Evolutionary conservation across 37 sponge, comb jelly and placozoan species (phyloP).

Genomic region (Ephydatia muelleri): DNA sequence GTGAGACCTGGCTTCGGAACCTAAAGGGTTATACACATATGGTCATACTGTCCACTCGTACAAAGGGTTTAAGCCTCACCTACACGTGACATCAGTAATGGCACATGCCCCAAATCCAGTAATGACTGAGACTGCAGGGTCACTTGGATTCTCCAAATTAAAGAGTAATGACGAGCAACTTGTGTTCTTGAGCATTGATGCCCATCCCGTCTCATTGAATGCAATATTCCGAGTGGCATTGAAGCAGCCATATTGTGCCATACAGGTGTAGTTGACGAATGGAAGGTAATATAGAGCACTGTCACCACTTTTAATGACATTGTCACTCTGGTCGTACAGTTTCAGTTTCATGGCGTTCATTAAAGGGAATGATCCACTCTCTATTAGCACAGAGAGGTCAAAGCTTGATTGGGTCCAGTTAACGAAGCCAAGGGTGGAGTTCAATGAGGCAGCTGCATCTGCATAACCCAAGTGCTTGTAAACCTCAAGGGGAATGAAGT

Average conservation of each 20-base stretch:
- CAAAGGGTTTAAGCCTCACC: not conserved
- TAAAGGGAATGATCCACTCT: slow-evolving; percentile 36
- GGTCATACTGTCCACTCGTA: not conserved
- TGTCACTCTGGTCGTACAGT: slow-evolving; percentile 17
- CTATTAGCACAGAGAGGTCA: not conserved
- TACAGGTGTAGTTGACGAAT: slow-evolving; percentile 39
- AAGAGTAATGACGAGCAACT: not conserved
- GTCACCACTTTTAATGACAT: not conserved
- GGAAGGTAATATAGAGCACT: slow-evolving; percentile 49
- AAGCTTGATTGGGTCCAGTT: slow-evolving; percentile 36
- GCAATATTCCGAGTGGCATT: not conserved
- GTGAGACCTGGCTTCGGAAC: slow-evolving; percentile 53
- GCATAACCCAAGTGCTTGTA: slow-evolving; percentile 8
- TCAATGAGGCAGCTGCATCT: no score
- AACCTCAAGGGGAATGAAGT: slow-evolving; percentile 82
- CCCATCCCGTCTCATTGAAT: not conserved
- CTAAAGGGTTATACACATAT: slow-evolving; percentile 7
- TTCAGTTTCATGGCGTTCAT: slow-evolving; percentile 11
- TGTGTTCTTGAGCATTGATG: not conserved
- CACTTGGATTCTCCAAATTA: not conserved
- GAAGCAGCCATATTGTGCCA: not conserved
- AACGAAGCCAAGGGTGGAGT: slow-evolving; percentile 15
- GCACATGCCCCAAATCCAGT: not conserved
- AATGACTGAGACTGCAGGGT: not conserved
- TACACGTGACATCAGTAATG: slow-evolving; percentile 3